Evolutionary conservation across 37 sponge, comb jelly and placozoan genomes (phyloP), one percentile per base, ranked within the genome.

Genomic region (Chondrosia reniformis): DNA sequence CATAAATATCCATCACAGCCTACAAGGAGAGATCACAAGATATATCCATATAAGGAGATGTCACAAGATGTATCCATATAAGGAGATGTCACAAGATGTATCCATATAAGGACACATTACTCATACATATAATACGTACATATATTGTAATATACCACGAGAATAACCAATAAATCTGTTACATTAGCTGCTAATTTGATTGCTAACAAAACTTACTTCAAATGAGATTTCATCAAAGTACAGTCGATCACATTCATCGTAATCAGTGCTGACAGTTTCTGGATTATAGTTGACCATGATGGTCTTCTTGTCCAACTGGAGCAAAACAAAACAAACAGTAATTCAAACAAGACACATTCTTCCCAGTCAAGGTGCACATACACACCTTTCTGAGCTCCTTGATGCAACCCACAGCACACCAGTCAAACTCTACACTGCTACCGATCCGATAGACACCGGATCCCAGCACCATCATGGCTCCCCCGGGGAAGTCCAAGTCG

Each of bases 341-440:
- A 59, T 5, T 30, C 17, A 59, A 59, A 59, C 10, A 49, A 19
- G 15, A 49, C 52, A 49, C 10, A 49, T 15, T 19, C 15, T 49
- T 49, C 10, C 10, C 52, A 49, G 15, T 49, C 10, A 19, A 49
- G 52, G 52, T 15, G 17, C 22, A 36, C 72, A 36, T 64, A 17
- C 86, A 56, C 9, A 96, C 89, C 77, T 79, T 52, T 42, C 99
- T 80, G 41, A 99, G 86, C 76, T 96, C 96, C 38, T 85, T 73
- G 74, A 91, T 96, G 44, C 96, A 96, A 17, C 94, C 92, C 36
- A 99, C 99, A 78, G 94, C 94, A 87, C 99, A 99, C 87, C 88
- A 99, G 82, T 99, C 99, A 87, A 99, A 99, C 90, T 99, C 99
- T 32, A 99, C 96, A 81, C 91, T 87, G 58, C 94, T 93, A 0